Conservation (phyloP, 2,113 vertebrate species). For the Sphaerodactylus townsendi region DNA sequence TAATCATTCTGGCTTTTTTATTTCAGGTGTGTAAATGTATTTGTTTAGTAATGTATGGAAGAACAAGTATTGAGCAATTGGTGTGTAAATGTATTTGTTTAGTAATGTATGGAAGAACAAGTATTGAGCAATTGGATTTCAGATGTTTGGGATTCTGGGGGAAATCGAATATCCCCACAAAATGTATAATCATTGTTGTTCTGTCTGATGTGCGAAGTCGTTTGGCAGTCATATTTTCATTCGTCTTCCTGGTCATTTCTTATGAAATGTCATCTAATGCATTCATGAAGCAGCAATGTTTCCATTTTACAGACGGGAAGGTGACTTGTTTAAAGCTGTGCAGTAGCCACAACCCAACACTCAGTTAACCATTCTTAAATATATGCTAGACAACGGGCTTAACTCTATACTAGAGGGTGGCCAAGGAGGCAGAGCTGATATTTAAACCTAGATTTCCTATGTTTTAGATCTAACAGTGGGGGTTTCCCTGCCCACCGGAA, state of each 20-base stretch:
- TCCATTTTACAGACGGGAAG: not conserved
- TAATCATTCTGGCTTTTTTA: not conserved
- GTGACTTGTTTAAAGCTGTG: not conserved
- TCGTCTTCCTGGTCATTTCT: not conserved
- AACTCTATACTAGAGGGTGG: not conserved
- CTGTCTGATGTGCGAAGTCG: not conserved
- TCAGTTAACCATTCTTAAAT: not conserved
- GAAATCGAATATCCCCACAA: not conserved
- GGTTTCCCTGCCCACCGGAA: not conserved
- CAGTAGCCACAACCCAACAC: not conserved
- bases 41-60: not conserved
- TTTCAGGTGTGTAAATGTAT: not conserved
- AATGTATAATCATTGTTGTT: not conserved
- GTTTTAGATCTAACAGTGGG: not conserved
- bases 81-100: too few relatives aligned
- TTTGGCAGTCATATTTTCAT: not conserved
- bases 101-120: not conserved
- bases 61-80: not conserved
- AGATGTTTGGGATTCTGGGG: not conserved
- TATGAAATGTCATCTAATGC: not conserved
- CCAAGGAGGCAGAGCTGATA: not conserved
- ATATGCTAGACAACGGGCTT: not conserved
- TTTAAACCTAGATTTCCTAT: not conserved
- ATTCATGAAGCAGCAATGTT: not conserved
- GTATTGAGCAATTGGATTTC: not conserved